A percentile compares a stretch with the other conserved stretches of the same genome.
phyloP scores from a whole-genome alignment of 2,888 invertebrate species.

The Prosopocoilus inquinatus region DNA sequence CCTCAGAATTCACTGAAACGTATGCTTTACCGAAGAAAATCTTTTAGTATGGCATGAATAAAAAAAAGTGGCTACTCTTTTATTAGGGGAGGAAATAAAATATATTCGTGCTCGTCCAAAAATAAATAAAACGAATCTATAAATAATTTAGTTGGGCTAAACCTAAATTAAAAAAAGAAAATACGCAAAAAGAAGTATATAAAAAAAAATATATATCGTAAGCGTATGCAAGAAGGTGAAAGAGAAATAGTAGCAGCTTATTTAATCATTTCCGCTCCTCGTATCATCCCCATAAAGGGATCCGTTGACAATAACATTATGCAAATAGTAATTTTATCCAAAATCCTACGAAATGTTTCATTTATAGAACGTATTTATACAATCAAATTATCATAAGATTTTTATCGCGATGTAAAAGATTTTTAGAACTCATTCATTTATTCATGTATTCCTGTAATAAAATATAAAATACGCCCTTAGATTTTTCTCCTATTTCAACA shows the following conservation, averaged over 20 bases:
- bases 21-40: conserved; percentile 1
- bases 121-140: background rate
- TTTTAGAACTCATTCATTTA: conserved; percentile 32
- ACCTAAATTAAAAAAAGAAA: background rate
- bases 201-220: background rate
- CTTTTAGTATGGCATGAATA: background rate
- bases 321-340: conserved; percentile 44
- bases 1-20: conserved; percentile 1
- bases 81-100: too few species aligned
- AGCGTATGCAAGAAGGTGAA: background rate
- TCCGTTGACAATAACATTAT: conserved; percentile 41
- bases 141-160: background rate
- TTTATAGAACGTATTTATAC: conserved; percentile 43
- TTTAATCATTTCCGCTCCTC: conserved; percentile 1
- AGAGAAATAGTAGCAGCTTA: conserved; percentile 2
- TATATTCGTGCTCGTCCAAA: too few species aligned
- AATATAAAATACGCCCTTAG: background rate
- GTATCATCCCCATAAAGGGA: conserved; percentile 23
- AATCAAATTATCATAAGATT: conserved; percentile 43
- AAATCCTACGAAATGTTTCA: conserved; percentile 43
- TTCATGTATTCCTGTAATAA: conserved; percentile 28
- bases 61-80: too few species aligned
- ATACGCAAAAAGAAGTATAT: background rate
- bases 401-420: conserved; percentile 36
- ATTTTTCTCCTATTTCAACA: background rate